These are phyloP conservation scores for Nothocercus nigrocapillus DNA, from an alignment of 2,113 vertebrate species.

Conservation along the genomic window DNA sequence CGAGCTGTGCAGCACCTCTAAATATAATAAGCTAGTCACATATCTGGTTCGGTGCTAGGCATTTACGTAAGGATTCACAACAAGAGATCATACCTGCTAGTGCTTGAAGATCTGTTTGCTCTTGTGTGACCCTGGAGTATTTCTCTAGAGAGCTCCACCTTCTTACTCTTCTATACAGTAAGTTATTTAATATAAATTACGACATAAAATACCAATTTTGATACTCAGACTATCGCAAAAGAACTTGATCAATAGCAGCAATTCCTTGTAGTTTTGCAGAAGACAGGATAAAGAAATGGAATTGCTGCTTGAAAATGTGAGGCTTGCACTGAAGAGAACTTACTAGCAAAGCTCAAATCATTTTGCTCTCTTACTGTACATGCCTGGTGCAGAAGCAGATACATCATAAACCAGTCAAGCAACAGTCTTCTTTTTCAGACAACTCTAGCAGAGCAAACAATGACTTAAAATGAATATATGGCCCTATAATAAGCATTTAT, in stretches of 20 bases:
- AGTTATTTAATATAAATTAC: background rate
- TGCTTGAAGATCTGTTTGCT: background rate
- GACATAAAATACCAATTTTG: background rate
- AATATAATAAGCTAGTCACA: constrained; percentile 12
- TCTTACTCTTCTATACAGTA: background rate
- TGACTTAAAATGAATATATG: background rate
- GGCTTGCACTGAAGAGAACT: background rate
- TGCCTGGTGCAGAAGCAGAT: background rate
- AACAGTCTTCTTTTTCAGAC: background rate
- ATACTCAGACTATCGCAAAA: background rate
- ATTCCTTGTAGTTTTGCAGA: background rate
- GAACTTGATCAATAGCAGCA: background rate
- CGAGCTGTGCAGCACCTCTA: background rate
- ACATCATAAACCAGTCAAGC: background rate
- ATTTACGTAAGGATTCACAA: background rate
- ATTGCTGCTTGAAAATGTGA: background rate
- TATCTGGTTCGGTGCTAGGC: background rate
- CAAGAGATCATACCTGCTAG: background rate
- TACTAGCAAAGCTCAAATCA: background rate
- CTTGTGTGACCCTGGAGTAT: background rate
- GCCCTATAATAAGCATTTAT: background rate
- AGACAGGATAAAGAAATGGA: background rate
- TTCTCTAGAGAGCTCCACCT: background rate
- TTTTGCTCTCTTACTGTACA: background rate
- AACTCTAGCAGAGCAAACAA: background rate